Evolutionary conservation across 2,113 vertebrate species (phyloP).

Genomic region (Dunckerocampus dactyliophorus): DNA sequence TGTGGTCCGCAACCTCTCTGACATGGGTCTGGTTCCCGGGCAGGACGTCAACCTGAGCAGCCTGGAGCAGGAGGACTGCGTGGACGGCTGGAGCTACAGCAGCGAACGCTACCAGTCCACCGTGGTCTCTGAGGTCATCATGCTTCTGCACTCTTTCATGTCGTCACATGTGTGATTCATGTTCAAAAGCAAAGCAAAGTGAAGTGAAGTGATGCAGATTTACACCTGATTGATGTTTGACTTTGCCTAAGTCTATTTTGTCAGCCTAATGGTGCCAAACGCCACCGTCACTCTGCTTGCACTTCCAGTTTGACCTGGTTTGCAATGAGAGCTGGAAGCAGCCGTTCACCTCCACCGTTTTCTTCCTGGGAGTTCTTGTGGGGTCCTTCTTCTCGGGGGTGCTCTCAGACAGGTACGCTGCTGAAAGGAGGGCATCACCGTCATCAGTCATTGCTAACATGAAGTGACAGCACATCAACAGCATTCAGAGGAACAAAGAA

Average conservation of each 20-base stretch:
- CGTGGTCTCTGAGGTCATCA: constrained; percentile 66
- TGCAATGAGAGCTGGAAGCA: too few relatives aligned
- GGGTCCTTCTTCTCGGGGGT: too few relatives aligned
- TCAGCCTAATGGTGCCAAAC: too few relatives aligned
- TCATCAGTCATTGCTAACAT: too few relatives aligned
- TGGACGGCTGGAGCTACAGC: constrained; percentile 71
- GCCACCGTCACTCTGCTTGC: neutral
- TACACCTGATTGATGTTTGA: neutral
- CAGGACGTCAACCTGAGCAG: constrained; percentile 57
- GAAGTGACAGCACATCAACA: too few relatives aligned
- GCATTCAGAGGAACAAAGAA: too few relatives aligned
- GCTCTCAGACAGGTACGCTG: constrained; percentile 84
- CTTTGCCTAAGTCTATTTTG: neutral
- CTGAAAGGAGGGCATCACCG: neutral
- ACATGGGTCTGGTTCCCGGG: constrained; percentile 37
- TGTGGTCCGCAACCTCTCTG: constrained; percentile 59
- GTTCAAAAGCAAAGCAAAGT: neutral
- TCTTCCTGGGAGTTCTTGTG: too few relatives aligned
- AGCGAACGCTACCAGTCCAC: constrained; percentile 64
- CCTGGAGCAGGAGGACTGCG: constrained; percentile 57
- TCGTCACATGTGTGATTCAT: neutral
- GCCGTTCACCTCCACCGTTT: too few relatives aligned
- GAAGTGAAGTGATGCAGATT: neutral
- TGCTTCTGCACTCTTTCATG: too few relatives aligned
- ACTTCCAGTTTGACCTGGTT: constrained; percentile 83